Evolutionary conservation across 2,797 vertebrate genomes (phyloP), one percentile per base, ranked within the genome.

Genomic region (Poeciliopsis paucimaculata): DNA sequence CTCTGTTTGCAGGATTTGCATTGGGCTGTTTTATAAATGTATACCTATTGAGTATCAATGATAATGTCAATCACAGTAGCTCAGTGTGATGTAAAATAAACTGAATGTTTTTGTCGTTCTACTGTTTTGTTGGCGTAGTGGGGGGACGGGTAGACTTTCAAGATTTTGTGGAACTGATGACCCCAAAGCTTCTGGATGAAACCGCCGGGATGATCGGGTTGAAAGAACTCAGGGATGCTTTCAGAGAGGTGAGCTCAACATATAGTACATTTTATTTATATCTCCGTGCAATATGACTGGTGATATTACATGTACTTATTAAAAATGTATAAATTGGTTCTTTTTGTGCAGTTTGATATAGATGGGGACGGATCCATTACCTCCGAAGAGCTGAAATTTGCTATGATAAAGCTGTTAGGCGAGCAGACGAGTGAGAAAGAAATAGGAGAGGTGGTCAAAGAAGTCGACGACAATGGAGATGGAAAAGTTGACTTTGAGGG

Each of bases 401-500:
- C 98, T 78, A 97, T 98, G 96, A 88, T 91, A 75, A 98, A 98
- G 92, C 94, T 99, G 31, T 85, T 99, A 43, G 98, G 98, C 5
- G 97, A 98, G 86, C 95, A 97, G 20, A 95, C 97, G 86, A 96
- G 95, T 77, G 95, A 95, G 79, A 91, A 94, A 53, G 98, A 99
- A 87, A 98, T 99, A 26, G 97, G 98, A 8, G 97, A 97, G 9
- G 97, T 98, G 79, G 96, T 99, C 90, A 95, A 93, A 68, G 97
- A 98, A 0, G 98, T 96, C 70, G 98, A 99, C 90, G 95, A 97
- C 86, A 98, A 99, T 0, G 97, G 97, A 64, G 98, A 99, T 23
- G 98, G 98, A 68, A 97, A 95, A 6, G 98, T 99, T 68, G 98
- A 99, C 92, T 99, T 99, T 93, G 98, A 99, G 94, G 98, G 98